Conservation (phyloP, 2,888 invertebrate genomes). For the Yponomeuta cagnagella region DNA sequence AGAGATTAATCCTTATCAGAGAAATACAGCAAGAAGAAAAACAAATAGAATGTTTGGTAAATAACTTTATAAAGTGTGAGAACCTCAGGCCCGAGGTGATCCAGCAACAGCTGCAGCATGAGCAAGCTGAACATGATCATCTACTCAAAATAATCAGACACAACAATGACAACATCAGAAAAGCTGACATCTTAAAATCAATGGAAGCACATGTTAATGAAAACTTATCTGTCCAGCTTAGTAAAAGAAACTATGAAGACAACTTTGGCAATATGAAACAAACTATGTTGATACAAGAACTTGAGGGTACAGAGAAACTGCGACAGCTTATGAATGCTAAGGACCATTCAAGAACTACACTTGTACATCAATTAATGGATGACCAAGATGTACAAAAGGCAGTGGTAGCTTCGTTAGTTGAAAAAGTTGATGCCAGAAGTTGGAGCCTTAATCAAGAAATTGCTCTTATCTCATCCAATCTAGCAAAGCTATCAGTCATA, state of each 20-base stretch:
- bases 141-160: constrained; percentile 76
- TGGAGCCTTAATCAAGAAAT: constrained; percentile 87
- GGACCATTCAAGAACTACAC: constrained; percentile 75
- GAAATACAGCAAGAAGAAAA: constrained; percentile 79
- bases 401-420: constrained; percentile 81
- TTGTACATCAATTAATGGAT: constrained; percentile 78
- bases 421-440: constrained; percentile 83
- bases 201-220: constrained; percentile 83
- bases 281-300: constrained; percentile 74
- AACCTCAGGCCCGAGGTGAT: constrained; percentile 76
- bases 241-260: constrained; percentile 78
- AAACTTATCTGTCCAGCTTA: constrained; percentile 76
- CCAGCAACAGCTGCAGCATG: constrained; percentile 79
- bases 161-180: constrained; percentile 76
- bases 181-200: constrained; percentile 80
- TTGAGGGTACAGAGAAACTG: constrained; percentile 77
- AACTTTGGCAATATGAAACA: constrained; percentile 79
- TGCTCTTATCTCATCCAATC: constrained; percentile 81
- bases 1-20: constrained; percentile 76
- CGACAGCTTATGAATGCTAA: constrained; percentile 76
- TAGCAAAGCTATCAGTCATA: constrained; percentile 81
- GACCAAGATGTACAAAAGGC: constrained; percentile 84
- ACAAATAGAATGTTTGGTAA: constrained; percentile 78
- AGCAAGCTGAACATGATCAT: constrained; percentile 79
- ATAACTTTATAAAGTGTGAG: constrained; percentile 78